These are phyloP conservation scores for Chascanopsetta lugubris DNA, from an alignment of 2,113 vertebrate species.

Conservation along the genomic window DNA sequence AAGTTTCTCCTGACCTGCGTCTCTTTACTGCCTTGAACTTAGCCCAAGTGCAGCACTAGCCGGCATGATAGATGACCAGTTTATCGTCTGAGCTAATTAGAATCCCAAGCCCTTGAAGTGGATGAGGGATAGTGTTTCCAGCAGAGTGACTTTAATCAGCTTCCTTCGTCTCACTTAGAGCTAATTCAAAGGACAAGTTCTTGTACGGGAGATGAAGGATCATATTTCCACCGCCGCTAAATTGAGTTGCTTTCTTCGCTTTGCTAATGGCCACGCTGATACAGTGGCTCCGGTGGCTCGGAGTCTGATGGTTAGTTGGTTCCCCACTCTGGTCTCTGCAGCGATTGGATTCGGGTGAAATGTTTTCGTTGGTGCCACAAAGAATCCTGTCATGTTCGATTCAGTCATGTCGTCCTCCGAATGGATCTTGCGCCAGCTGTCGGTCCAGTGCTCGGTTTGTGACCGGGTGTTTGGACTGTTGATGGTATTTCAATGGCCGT, in stretches of 20 bases:
- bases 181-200: slow-evolving; percentile 65
- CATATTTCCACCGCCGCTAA: slow-evolving; percentile 53
- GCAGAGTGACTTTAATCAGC: slow-evolving; percentile 67
- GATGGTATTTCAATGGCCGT: too few relatives aligned
- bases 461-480: neutral
- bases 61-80: slow-evolving; percentile 55
- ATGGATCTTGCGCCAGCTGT: too few relatives aligned
- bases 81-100: slow-evolving; percentile 60
- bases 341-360: neutral
- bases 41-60: slow-evolving; percentile 14
- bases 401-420: too few relatives aligned
- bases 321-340: neutral
- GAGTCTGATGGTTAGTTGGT: neutral
- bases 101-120: slow-evolving; percentile 57
- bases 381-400: too few relatives aligned
- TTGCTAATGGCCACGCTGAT: slow-evolving; percentile 16
- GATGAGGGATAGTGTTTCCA: slow-evolving; percentile 66
- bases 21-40: slow-evolving; percentile 35
- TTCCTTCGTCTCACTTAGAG: slow-evolving; percentile 58
- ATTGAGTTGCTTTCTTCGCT: slow-evolving; percentile 33
- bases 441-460: too few relatives aligned
- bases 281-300: neutral
- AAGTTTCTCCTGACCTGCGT: slow-evolving; percentile 17
- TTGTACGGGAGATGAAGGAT: slow-evolving; percentile 61
- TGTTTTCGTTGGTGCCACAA: too few relatives aligned